Evolutionary conservation across 2,888 invertebrate genomes (phyloP).

Genomic region (Heliconius ismenius): DNA sequence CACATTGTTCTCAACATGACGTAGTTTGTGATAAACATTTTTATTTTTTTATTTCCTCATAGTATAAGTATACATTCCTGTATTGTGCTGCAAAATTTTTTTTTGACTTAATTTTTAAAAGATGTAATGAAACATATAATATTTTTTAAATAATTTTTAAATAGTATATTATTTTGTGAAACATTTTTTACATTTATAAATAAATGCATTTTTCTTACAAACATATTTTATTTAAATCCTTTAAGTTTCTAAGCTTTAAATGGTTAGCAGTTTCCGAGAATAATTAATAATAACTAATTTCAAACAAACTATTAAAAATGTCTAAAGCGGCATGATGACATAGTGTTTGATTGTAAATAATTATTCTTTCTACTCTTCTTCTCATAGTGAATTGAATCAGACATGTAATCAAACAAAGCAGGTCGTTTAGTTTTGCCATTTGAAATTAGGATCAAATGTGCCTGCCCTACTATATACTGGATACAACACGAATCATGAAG

Average conservation of each 20-base stretch:
- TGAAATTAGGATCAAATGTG: too few species aligned
- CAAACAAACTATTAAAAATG: too few species aligned
- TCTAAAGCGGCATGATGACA: too few species aligned
- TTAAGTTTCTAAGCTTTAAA: background rate
- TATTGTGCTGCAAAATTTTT: slow-evolving; percentile 27
- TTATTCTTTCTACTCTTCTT: too few species aligned
- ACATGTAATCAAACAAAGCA: too few species aligned
- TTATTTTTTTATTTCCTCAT: slow-evolving; percentile 20
- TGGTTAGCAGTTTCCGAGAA: background rate
- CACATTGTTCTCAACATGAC: slow-evolving; percentile 3
- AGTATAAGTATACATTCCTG: slow-evolving; percentile 16
- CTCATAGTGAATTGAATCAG: too few species aligned
- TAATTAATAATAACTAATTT: too few species aligned
- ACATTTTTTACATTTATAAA: slow-evolving; percentile 53
- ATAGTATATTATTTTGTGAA: slow-evolving; percentile 59
- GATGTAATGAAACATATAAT: slow-evolving; percentile 8
- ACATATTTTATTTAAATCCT: background rate
- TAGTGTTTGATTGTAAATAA: too few species aligned
- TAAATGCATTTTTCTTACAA: slow-evolving; percentile 49
- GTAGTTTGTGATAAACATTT: background rate
- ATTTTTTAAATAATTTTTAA: slow-evolving; percentile 50
- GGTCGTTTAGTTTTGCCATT: too few species aligned
- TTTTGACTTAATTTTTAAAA: slow-evolving; percentile 11
- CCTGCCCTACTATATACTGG: too few species aligned
- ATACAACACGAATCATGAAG: too few species aligned